Conservation (phyloP, 2,797 vertebrate species). For the Rachycentron canadum region DNA sequence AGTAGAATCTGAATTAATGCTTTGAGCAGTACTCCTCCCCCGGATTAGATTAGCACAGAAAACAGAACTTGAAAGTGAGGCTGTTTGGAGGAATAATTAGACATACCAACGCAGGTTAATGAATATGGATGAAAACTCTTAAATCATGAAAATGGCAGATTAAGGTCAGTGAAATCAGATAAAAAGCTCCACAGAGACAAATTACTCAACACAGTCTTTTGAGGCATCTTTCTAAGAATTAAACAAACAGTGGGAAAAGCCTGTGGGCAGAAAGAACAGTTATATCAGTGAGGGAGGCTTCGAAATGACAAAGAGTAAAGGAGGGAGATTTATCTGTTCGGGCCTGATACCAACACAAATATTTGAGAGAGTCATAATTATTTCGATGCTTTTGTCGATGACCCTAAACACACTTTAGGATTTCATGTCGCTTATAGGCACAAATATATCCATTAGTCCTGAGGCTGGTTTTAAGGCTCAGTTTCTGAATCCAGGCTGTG, state of each 20-base stretch:
- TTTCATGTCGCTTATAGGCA: too few species aligned
- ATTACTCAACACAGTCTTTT: too few species aligned
- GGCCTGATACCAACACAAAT: background rate
- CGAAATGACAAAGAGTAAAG: too few species aligned
- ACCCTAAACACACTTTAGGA: too few species aligned
- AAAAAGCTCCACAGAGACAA: background rate
- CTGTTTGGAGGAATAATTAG: background rate
- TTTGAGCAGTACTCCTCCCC: background rate
- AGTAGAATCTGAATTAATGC: too few species aligned
- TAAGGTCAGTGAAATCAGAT: background rate
- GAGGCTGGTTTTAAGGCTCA: too few species aligned
- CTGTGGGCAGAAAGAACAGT: background rate
- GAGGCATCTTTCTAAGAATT: background rate
- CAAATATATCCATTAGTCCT: too few species aligned
- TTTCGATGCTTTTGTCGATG: too few species aligned
- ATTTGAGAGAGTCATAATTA: too few species aligned
- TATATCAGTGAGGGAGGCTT: background rate
- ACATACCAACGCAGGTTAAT: background rate
- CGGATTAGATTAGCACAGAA: background rate
- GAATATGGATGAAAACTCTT: constrained; percentile 6
- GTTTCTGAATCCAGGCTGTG: too few species aligned
- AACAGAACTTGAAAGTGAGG: background rate
- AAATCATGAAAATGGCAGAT: background rate
- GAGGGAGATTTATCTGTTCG: too few species aligned
- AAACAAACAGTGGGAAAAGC: too few species aligned